phyloP scores from a whole-genome alignment of 2,888 invertebrate species.

The Calameuta pallipes region DNA sequence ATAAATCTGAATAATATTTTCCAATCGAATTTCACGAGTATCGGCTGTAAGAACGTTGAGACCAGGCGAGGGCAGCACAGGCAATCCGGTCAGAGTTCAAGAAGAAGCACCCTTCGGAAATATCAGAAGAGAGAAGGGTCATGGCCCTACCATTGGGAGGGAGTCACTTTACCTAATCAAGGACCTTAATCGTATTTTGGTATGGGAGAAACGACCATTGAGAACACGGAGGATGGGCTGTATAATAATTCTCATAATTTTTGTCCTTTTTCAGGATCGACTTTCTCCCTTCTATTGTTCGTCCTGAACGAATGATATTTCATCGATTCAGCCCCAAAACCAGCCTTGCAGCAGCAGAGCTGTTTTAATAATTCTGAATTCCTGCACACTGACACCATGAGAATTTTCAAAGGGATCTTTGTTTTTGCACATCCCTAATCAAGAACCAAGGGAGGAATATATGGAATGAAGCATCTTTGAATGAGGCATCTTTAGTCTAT shows the following conservation, averaged over 20 bases:
- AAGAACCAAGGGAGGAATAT: not conserved
- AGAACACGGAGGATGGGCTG: too few species aligned
- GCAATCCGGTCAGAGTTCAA: not conserved
- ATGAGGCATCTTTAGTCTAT: not conserved
- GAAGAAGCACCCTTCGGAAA: not conserved
- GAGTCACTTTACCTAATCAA: not conserved
- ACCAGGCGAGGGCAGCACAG: not conserved
- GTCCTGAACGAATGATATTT: not conserved
- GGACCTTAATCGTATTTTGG: not conserved
- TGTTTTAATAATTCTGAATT: not conserved
- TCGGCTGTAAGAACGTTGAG: not conserved
- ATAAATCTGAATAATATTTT: slow-evolving; percentile 48
- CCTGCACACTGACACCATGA: not conserved
- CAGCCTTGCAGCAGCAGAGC: not conserved
- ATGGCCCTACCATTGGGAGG: not conserved
- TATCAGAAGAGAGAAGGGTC: not conserved
- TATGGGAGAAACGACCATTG: not conserved
- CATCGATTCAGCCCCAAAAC: not conserved
- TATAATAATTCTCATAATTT: not conserved
- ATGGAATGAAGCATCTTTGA: too few species aligned
- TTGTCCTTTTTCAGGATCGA: not conserved
- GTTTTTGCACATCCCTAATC: not conserved
- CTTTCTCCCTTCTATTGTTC: not conserved
- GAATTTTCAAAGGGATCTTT: not conserved
- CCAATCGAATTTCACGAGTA: slow-evolving; percentile 22